Evolutionary conservation across 2,888 invertebrate species (phyloP).

Genomic region (Acheta domesticus): DNA sequence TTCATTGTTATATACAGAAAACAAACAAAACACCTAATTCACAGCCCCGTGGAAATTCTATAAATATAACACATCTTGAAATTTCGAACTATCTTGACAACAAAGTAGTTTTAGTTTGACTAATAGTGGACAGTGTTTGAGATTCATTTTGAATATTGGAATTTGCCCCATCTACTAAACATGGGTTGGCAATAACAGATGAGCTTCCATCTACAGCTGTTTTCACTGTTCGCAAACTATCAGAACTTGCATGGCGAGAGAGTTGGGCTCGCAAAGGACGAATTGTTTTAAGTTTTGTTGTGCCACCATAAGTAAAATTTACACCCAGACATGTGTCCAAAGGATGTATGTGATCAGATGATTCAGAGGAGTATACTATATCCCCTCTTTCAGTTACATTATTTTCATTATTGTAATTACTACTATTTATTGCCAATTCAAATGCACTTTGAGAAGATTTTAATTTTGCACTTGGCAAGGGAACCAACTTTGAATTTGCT

Average conservation of each 20-base stretch:
- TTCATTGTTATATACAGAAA: no score
- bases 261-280: constrained; percentile 49
- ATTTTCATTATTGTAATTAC: not conserved
- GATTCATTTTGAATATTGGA: not conserved
- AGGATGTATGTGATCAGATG: constrained; percentile 55
- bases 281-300: constrained; percentile 73
- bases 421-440: constrained; percentile 33
- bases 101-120: not conserved
- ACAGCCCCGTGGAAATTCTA: no score
- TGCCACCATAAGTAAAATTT: constrained; percentile 75
- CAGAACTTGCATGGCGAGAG: constrained; percentile 29
- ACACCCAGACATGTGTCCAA: constrained; percentile 71
- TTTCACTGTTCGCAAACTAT: constrained; percentile 21
- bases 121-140: not conserved
- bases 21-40: no score
- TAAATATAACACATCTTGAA: no score
- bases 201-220: not conserved
- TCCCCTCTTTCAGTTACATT: constrained; percentile 54
- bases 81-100: not conserved
- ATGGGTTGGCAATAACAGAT: not conserved
- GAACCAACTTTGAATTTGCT: constrained; percentile 20
- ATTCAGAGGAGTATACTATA: constrained; percentile 56
- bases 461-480: constrained; percentile 34
- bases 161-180: not conserved
- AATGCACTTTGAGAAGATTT: constrained; percentile 40